A percentile compares a stretch with the other conserved stretches of the same genome.
Evolutionary conservation across 2,113 vertebrate genomes (phyloP).

Genomic region (Tenrec ecaudatus): DNA sequence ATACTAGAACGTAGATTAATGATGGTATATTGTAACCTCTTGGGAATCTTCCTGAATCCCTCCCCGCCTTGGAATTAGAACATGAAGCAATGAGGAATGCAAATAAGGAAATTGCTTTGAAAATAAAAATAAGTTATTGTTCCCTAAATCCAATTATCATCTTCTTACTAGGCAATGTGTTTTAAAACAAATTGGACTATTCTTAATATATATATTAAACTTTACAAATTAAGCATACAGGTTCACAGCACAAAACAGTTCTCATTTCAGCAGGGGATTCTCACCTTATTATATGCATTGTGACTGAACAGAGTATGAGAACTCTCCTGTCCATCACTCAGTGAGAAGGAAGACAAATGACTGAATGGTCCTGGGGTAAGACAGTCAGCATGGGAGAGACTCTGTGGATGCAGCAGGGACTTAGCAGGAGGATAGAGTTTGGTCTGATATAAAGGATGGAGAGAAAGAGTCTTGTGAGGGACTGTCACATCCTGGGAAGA

Average conservation of each 20-base stretch:
- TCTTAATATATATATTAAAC: slow-evolving; percentile 31
- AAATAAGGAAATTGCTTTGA: slow-evolving; percentile 20
- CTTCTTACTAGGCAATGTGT: not conserved
- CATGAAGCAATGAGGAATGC: not conserved
- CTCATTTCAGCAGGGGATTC: not conserved
- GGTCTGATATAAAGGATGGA: slow-evolving; percentile 78
- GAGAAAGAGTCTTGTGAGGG: slow-evolving; percentile 67
- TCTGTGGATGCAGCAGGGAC: slow-evolving; percentile 69
- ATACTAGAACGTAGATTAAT: slow-evolving; percentile 54
- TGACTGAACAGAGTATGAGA: slow-evolving; percentile 76
- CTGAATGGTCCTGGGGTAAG: slow-evolving; percentile 82
- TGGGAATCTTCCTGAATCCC: not conserved
- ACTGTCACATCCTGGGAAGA: slow-evolving; percentile 69
- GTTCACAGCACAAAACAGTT: slow-evolving; percentile 8
- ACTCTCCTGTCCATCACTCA: slow-evolving; percentile 63
- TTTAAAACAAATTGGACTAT: slow-evolving; percentile 23
- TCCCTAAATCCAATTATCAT: slow-evolving; percentile 6
- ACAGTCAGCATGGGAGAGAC: slow-evolving; percentile 68
- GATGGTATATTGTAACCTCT: not conserved
- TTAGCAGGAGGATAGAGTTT: slow-evolving; percentile 79
- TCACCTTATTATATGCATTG: slow-evolving; percentile 81
- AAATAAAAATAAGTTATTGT: slow-evolving; percentile 15
- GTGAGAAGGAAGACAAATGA: slow-evolving; percentile 78
- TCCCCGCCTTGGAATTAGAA: not conserved
- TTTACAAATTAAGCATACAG: slow-evolving; percentile 23